phyloP scores from a whole-genome alignment of 1,140 invertebrate species.

The Cyclargus thomasi region DNA sequence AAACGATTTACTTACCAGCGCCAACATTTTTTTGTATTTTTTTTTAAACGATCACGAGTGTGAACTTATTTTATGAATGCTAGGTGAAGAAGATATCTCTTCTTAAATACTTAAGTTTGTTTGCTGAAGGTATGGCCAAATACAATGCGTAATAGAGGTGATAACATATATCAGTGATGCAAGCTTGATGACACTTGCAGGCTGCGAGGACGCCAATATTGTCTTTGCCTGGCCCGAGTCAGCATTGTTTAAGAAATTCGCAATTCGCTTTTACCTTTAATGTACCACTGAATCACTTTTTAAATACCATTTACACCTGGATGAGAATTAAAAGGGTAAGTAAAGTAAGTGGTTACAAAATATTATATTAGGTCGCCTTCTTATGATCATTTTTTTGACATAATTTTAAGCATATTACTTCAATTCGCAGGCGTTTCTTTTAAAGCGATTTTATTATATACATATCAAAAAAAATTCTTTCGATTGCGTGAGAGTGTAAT shows the following conservation, averaged over 20 bases:
- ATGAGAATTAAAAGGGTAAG: too few species aligned
- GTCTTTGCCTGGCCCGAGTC: constrained; percentile 5
- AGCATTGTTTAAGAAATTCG: constrained; percentile 14
- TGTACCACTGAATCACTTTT: not conserved
- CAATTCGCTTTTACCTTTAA: not conserved
- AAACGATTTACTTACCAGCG: constrained; percentile 39
- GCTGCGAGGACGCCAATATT: not conserved
- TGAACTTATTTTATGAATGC: constrained; percentile 34
- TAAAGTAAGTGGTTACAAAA: too few species aligned
- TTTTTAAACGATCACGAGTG: constrained; percentile 19
- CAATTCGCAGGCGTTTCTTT: too few species aligned
- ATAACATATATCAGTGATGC: constrained; percentile 55
- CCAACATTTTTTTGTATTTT: constrained; percentile 33
- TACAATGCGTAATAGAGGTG: constrained; percentile 42
- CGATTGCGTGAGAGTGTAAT: not conserved
- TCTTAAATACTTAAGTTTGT: constrained; percentile 59
- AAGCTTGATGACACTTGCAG: constrained; percentile 26
- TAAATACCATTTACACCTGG: not conserved
- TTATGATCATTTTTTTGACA: too few species aligned
- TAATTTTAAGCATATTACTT: too few species aligned
- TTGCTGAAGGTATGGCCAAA: constrained; percentile 48
- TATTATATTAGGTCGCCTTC: too few species aligned
- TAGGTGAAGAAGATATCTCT: constrained; percentile 28
- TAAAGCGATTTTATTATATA: too few species aligned
- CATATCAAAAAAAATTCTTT: not conserved